phyloP scores from a whole-genome alignment of 1,140 invertebrate species.

The Phortica variegata region DNA sequence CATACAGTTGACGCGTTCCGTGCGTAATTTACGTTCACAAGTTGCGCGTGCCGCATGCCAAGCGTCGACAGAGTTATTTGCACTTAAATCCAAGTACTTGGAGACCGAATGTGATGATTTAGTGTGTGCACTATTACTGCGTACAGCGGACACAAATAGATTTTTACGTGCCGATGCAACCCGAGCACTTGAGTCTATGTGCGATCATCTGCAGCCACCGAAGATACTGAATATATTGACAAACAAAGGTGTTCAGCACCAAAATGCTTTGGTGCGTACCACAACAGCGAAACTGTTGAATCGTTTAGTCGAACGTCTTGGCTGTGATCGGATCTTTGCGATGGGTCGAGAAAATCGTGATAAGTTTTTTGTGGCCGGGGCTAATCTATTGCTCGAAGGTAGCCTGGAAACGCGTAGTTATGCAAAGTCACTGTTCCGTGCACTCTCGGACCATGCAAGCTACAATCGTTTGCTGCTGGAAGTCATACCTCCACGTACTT shows the following conservation, averaged over 20 bases:
- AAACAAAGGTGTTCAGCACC: constrained; percentile 69
- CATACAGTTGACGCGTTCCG: constrained; percentile 72
- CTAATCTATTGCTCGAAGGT: constrained; percentile 82
- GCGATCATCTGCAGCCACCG: constrained; percentile 66
- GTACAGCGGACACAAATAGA: constrained; percentile 89
- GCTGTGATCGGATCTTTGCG: constrained; percentile 71
- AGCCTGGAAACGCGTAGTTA: constrained; percentile 80
- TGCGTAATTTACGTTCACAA: constrained; percentile 85
- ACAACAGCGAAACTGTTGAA: constrained; percentile 77
- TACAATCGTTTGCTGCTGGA: constrained; percentile 69
- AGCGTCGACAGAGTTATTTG: constrained; percentile 76
- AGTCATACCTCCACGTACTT: constrained; percentile 65
- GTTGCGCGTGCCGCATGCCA: constrained; percentile 83
- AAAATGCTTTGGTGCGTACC: constrained; percentile 81
- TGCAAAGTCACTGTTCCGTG: constrained; percentile 67
- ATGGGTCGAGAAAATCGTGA: constrained; percentile 77
- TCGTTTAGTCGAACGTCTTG: constrained; percentile 69
- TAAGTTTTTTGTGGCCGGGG: constrained; percentile 74
- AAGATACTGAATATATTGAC: constrained; percentile 60
- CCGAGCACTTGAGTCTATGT: constrained; percentile 76
- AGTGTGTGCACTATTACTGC: constrained; percentile 74
- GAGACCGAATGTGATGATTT: constrained; percentile 89
- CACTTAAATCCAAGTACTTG: constrained; percentile 67
- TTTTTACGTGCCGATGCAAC: constrained; percentile 88
- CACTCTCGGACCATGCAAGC: constrained; percentile 63